Conservation (phyloP, 2,113 vertebrate species). For the Eurypyga helias region DNA sequence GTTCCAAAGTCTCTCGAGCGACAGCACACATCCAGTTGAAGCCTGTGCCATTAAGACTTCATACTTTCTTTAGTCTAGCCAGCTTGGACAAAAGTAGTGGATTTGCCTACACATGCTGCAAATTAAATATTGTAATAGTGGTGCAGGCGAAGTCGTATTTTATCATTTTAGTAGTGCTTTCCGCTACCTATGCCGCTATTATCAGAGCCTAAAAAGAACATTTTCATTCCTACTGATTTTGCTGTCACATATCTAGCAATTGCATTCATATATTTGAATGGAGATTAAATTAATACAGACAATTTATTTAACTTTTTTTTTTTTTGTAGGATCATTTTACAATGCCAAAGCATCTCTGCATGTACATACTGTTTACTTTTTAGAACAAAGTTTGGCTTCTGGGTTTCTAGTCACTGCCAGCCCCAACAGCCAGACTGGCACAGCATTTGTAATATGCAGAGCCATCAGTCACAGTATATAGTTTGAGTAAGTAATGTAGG, state of each 20-base stretch:
- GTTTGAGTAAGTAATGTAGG: constrained; percentile 43
- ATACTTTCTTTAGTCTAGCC: neutral
- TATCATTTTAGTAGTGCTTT: neutral
- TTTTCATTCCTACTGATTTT: neutral
- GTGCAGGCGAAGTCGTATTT: neutral
- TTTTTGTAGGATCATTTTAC: neutral
- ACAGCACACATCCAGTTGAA: neutral
- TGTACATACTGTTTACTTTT: constrained; percentile 36
- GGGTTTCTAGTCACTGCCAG: constrained; percentile 4
- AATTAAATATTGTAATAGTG: neutral
- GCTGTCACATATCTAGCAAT: neutral
- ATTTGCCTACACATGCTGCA: neutral
- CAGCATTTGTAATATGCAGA: constrained; percentile 8
- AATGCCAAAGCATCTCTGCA: neutral
- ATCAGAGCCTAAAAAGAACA: neutral
- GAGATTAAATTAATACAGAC: neutral
- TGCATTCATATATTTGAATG: neutral
- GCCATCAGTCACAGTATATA: constrained; percentile 8
- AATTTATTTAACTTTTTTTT: neutral
- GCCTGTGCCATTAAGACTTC: neutral
- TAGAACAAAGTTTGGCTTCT: neutral
- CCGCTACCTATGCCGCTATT: neutral
- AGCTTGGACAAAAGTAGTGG: neutral
- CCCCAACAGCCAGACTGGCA: neutral
- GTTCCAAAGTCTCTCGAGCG: neutral